Percentiles rank a stretch among this genome's conserved stretches.
Conservation (phyloP, 2,113 vertebrate genomes). For the Paratilapia polleni region DNA sequence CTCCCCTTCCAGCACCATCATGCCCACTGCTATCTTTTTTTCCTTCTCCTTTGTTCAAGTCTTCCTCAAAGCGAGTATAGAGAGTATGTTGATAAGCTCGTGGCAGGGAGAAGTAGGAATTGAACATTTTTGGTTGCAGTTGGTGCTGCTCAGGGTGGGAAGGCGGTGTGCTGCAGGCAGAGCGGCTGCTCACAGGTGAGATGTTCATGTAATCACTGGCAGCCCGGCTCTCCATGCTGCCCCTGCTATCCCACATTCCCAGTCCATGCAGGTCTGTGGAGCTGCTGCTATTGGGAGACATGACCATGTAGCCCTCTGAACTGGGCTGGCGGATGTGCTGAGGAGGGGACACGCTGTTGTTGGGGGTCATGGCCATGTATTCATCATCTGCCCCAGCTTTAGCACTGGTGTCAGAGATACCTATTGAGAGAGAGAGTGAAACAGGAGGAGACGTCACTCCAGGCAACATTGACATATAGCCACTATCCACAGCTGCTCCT, state of each 20-base stretch:
- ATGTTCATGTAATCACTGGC: slow-evolving; percentile 85
- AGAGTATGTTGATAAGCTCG: slow-evolving; percentile 81
- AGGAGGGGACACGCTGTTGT: slow-evolving; percentile 81
- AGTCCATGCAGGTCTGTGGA: slow-evolving; percentile 79
- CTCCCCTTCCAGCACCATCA: slow-evolving; percentile 58
- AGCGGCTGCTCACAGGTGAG: slow-evolving; percentile 81
- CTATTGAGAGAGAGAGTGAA: slow-evolving; percentile 76
- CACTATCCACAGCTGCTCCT: slow-evolving; percentile 67
- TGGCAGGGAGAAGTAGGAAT: slow-evolving; percentile 81
- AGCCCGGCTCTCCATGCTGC: slow-evolving; percentile 73
- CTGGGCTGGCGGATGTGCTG: slow-evolving; percentile 76
- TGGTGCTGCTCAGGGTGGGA: slow-evolving; percentile 79
- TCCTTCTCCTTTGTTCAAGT: slow-evolving; percentile 75
- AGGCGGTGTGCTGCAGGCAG: slow-evolving; percentile 77
- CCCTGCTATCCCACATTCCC: slow-evolving; percentile 73
- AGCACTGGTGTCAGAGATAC: slow-evolving; percentile 56
- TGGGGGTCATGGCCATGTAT: slow-evolving; percentile 84
- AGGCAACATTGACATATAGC: slow-evolving; percentile 84
- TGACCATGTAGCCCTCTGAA: slow-evolving; percentile 83
- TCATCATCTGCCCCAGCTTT: slow-evolving; percentile 76
- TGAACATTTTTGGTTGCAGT: slow-evolving; percentile 80
- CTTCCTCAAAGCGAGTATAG: slow-evolving; percentile 75
- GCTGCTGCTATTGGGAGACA: slow-evolving; percentile 83
- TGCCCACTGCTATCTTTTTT: slow-evolving; percentile 61
- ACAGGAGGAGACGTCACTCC: slow-evolving; percentile 78